Conservation (phyloP, 23 tunicate genomes). For the Ascidia mentula region DNA sequence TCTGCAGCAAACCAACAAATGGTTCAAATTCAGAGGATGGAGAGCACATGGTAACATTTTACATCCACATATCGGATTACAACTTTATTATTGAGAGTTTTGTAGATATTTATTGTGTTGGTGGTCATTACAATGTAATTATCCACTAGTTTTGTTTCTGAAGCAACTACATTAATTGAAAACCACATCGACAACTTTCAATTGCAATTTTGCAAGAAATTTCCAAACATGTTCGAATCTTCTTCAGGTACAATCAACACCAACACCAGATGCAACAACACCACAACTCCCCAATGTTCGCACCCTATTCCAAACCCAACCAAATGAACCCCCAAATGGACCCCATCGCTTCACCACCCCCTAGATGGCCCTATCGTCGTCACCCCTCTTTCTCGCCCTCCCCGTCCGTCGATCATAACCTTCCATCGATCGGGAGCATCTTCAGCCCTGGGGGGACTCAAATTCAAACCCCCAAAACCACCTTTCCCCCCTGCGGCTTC, state of each 20-base stretch:
- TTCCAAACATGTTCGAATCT: neutral
- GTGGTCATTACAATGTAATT: too few relatives aligned
- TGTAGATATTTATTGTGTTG: too few relatives aligned
- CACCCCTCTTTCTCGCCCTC: constrained; percentile 6
- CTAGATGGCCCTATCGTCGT: constrained; percentile 68
- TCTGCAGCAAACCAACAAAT: neutral
- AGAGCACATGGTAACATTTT: neutral
- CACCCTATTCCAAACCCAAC: neutral
- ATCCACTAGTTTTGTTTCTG: too few relatives aligned
- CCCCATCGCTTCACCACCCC: constrained; percentile 43
- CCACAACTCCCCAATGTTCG: neutral
- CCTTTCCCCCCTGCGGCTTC: constrained; percentile 4
- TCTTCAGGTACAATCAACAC: neutral
- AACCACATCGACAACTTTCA: too few relatives aligned
- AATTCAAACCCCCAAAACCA: constrained; percentile 1
- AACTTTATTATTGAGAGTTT: too few relatives aligned
- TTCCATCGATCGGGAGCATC: constrained; percentile 74
- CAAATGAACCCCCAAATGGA: constrained; percentile 8
- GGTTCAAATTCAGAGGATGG: neutral
- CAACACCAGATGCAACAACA: constrained; percentile 5
- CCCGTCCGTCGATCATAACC: constrained; percentile 18
- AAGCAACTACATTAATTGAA: too few relatives aligned
- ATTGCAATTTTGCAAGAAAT: too few relatives aligned
- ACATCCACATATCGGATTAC: too few relatives aligned
- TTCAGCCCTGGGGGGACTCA: constrained; percentile 34